Percentiles rank a stretch among this genome's conserved stretches.
phyloP scores from a whole-genome alignment of 2,888 invertebrate species.

The Myopa tessellatipennis region DNA sequence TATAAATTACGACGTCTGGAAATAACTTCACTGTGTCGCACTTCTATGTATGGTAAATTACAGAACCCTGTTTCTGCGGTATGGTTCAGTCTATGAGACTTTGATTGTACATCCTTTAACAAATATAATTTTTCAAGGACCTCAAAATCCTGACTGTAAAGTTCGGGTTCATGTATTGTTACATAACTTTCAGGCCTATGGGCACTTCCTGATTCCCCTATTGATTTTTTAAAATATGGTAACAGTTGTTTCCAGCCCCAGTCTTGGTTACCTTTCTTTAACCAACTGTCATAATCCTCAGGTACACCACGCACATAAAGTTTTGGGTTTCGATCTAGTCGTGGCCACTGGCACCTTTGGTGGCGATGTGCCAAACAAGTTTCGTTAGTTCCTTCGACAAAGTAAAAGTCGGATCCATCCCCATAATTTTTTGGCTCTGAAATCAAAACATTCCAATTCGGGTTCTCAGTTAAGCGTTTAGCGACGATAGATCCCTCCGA shows the following conservation, averaged over 20 bases:
- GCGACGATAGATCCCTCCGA: constrained; percentile 73
- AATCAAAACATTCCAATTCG: constrained; percentile 79
- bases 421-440: constrained; percentile 77
- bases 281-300: constrained; percentile 76
- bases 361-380: constrained; percentile 52
- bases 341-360: constrained; percentile 70
- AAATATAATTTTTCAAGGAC: constrained; percentile 68
- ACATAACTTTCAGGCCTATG: constrained; percentile 63
- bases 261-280: constrained; percentile 71
- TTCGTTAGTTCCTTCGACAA: constrained; percentile 49
- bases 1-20: constrained; percentile 71
- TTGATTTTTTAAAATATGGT: constrained; percentile 84
- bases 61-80: constrained; percentile 72
- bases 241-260: constrained; percentile 82
- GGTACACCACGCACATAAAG: constrained; percentile 75
- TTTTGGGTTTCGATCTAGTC: constrained; percentile 77
- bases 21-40: constrained; percentile 70
- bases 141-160: constrained; percentile 63
- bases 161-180: constrained; percentile 65
- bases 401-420: constrained; percentile 62
- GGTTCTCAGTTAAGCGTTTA: constrained; percentile 77
- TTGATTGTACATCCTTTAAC: constrained; percentile 72
- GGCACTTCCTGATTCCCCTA: constrained; percentile 49
- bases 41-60: constrained; percentile 76
- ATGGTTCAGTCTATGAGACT: constrained; percentile 73